Conservation (phyloP, 2,113 vertebrate species). For the Benitochromis conjunctus region DNA sequence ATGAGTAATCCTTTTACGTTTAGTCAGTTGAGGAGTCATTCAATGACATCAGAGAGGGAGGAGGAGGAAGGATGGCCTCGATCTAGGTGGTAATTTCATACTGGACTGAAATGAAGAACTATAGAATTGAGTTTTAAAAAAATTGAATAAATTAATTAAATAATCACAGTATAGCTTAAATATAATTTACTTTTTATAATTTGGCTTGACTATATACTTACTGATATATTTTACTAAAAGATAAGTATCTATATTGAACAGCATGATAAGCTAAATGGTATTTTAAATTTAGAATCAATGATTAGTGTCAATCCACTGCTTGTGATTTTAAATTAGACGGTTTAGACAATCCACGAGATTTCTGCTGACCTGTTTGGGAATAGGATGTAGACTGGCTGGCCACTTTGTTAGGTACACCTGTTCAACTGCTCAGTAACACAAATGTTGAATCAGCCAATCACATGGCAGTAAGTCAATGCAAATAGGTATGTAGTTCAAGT, state of each 20-base stretch:
- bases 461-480: neutral
- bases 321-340: neutral
- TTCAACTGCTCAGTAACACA: neutral
- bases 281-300: neutral
- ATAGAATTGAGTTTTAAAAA: neutral
- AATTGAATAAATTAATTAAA: neutral
- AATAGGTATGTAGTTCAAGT: neutral
- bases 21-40: constrained; percentile 8
- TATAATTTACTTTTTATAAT: neutral
- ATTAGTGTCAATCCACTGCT: neutral
- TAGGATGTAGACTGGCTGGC: neutral
- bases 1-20: constrained; percentile 52
- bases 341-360: neutral
- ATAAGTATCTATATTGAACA: neutral
- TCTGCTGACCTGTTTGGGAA: neutral
- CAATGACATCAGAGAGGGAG: neutral
- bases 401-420: neutral
- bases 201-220: neutral
- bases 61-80: neutral
- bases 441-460: neutral
- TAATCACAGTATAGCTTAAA: neutral
- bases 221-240: neutral
- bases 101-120: neutral
- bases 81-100: neutral
- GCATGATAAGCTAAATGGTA: neutral